These are phyloP conservation scores for Leucoraja erinaceus DNA, from an alignment of 2,113 vertebrate species.

Conservation along the genomic window DNA sequence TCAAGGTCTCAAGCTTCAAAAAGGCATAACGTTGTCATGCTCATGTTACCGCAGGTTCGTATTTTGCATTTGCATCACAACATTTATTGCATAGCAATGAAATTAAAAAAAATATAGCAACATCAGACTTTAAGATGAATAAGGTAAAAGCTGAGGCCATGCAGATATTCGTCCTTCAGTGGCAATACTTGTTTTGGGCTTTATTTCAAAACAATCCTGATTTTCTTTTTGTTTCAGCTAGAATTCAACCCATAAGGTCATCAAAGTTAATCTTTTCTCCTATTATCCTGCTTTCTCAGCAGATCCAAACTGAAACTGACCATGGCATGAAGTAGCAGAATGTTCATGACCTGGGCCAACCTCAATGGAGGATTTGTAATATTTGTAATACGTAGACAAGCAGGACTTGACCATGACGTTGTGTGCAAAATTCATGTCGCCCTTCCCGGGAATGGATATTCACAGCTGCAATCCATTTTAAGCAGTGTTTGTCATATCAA, in stretches of 20 bases:
- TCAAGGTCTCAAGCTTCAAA: neutral
- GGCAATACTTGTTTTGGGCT: slow-evolving; percentile 41
- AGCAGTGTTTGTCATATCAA: neutral
- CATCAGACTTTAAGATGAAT: slow-evolving; percentile 7
- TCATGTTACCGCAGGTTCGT: neutral
- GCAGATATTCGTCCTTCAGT: slow-evolving; percentile 17
- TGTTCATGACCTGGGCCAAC: neutral
- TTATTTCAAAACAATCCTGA: slow-evolving; percentile 49
- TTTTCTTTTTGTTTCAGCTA: neutral
- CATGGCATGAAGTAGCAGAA: neutral
- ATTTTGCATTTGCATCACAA: neutral
- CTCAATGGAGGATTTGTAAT: neutral
- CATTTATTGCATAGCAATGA: neutral
- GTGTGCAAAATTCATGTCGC: neutral
- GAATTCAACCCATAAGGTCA: slow-evolving; percentile 19
- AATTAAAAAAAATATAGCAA: neutral
- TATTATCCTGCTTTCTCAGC: neutral
- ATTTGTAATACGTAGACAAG: neutral
- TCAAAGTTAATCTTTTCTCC: neutral
- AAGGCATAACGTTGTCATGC: neutral
- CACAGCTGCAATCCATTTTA: neutral
- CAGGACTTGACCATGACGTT: neutral
- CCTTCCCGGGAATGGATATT: neutral
- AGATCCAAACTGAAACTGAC: neutral
- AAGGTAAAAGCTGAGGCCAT: neutral